These are phyloP conservation scores for Entomyzon cyanotis DNA, from an alignment of 2,113 vertebrate genomes.

Conservation along the genomic window DNA sequence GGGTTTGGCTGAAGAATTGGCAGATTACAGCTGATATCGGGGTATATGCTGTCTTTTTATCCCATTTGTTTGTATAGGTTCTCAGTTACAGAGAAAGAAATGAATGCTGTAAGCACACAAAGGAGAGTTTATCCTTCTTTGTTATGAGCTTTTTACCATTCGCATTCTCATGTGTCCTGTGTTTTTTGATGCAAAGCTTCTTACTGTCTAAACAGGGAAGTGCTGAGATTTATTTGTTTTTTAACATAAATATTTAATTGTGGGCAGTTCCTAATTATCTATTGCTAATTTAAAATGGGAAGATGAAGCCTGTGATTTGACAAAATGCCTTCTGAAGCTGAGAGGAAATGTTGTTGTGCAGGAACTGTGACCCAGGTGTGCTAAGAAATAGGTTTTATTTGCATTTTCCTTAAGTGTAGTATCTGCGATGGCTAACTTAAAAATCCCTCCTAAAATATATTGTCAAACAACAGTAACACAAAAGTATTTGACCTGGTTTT, in stretches of 20 bases:
- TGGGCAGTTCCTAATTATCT: constrained; percentile 18
- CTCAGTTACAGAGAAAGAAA: constrained; percentile 47
- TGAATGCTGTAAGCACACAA: not conserved
- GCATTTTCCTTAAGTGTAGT: not conserved
- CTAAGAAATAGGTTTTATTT: not conserved
- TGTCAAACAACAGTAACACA: not conserved
- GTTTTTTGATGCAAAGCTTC: not conserved
- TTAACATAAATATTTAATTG: constrained; percentile 31
- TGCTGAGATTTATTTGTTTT: not conserved
- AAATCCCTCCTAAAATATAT: not conserved
- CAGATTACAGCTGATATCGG: constrained; percentile 7
- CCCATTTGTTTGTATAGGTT: not conserved
- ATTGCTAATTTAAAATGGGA: constrained; percentile 1
- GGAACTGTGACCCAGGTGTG: not conserved
- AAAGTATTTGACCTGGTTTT: not conserved
- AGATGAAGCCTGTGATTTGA: not conserved
- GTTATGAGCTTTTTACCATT: not conserved
- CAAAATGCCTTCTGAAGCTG: not conserved
- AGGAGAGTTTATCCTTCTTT: constrained; percentile 32
- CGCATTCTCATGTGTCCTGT: not conserved
- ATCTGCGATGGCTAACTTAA: not conserved
- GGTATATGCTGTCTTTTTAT: not conserved
- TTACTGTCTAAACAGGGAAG: not conserved
- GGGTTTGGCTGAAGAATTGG: not conserved
- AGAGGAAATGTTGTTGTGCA: not conserved